Evolutionary conservation across 2,888 invertebrate genomes (phyloP), one percentile per base, ranked within the genome.

Genomic region (Arctia plantaginis): DNA sequence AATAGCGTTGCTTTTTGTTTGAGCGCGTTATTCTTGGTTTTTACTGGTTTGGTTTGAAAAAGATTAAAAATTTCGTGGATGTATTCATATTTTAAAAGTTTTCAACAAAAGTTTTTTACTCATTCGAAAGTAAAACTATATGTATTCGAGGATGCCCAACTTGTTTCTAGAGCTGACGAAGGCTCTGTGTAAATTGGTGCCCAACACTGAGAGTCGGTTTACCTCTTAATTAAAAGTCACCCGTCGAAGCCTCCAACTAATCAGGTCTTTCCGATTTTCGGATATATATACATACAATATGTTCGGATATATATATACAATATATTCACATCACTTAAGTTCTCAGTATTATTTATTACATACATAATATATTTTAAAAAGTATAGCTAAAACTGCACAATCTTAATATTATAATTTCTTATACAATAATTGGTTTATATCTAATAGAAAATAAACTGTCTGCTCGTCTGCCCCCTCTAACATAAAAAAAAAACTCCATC

Each of bases 401-500:
- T 41, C 13, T 41, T 41, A 41, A 41, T 0, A 13, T 12, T 12
- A 41, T 13, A 41, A 12, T 41, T 41, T 41, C 12, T 41, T 41
- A 41, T 41, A 12, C 10, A 35, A 23, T 15, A 35, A 23, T 15
- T 30, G 7, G 59, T 30, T 62, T n/a, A 23, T 55, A 47, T 47
- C 47, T 47, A 15, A 30, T 30, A 30, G 30, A 62, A 6, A 15
- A 15, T 30, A 62, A 12, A 69, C 8, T 67, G n/a, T n/a, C n/a
- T n/a, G n/a, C n/a, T n/a, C n/a, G n/a, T n/a, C n/a, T n/a, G n/a
- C n/a, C n/a, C n/a, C n/a, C n/a, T n/a, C n/a, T n/a, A n/a, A n/a
- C n/a, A n/a, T n/a, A n/a, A n/a, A n/a, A n/a, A n/a, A n/a, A n/a
- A 51, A 73, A 74, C 20, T 70, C 66, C 74, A 74, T 70, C 44